Evolutionary conservation across 2,113 vertebrate genomes (phyloP).

Genomic region (Grammomys dolichurus): DNA sequence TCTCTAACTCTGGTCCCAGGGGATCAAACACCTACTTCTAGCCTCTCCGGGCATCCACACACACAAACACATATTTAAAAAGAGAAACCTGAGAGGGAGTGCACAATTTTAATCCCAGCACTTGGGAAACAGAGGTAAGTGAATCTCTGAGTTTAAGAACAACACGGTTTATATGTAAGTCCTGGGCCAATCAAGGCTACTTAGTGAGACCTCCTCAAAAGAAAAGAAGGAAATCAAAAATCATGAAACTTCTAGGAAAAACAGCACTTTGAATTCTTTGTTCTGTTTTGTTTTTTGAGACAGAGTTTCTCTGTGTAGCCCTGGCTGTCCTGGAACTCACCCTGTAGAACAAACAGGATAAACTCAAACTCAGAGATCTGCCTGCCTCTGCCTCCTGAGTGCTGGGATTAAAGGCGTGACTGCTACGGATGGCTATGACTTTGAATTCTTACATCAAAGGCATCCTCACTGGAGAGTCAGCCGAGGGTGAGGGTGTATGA

Average conservation of each 20-base stretch:
- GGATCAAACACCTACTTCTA: not conserved
- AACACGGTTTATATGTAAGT: not conserved
- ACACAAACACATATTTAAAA: not conserved
- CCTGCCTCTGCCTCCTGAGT: not conserved
- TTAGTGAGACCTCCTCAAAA: not conserved
- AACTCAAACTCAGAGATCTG: not conserved
- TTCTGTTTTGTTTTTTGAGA: not conserved
- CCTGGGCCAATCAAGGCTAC: not conserved
- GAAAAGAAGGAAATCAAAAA: not conserved
- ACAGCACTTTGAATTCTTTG: not conserved
- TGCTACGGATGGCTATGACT: not conserved
- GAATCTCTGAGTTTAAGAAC: not conserved
- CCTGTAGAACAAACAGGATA: not conserved
- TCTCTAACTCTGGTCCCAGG: not conserved
- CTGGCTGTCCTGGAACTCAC: not conserved
- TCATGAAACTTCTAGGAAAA: not conserved
- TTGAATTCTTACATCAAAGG: not conserved
- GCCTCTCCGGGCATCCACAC: fast-evolving
- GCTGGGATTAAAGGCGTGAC: not conserved
- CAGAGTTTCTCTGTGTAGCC: not conserved
- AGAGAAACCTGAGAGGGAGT: not conserved
- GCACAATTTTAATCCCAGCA: not conserved
- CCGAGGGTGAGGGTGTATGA: not conserved
- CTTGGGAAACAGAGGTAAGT: not conserved
- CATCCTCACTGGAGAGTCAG: not conserved